phyloP scores from a whole-genome alignment of 2,797 vertebrate genomes.

The Manis crassicaudata region DNA sequence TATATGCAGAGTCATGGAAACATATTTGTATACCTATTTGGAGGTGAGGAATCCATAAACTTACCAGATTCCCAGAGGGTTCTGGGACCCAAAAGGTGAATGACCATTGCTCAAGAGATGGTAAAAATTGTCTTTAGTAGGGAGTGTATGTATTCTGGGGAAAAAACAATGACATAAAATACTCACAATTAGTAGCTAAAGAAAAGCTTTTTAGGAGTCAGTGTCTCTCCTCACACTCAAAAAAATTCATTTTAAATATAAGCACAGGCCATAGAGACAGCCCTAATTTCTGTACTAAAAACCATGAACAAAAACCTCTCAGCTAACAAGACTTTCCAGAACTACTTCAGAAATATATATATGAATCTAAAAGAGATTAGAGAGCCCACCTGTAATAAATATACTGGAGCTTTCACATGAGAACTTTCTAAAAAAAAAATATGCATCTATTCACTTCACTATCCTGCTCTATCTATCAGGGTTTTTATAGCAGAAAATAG shows the following conservation, averaged over 20 bases:
- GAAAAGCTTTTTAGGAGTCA: neutral
- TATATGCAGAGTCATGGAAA: neutral
- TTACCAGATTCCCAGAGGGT: neutral
- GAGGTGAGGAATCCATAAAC: neutral
- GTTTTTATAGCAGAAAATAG: constrained; percentile 33
- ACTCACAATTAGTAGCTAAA: neutral
- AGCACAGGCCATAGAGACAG: neutral
- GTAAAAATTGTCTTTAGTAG: neutral
- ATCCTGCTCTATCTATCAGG: neutral
- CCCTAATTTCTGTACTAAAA: constrained; percentile 1
- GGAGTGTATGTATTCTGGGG: neutral
- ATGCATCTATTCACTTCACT: neutral
- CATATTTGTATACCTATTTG: neutral
- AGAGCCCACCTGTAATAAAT: neutral
- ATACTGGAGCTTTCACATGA: neutral
- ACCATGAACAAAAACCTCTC: neutral
- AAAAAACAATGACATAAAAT: constrained; percentile 17
- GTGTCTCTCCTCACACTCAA: neutral
- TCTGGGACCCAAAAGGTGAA: neutral
- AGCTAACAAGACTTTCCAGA: neutral
- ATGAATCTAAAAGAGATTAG: neutral
- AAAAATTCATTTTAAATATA: neutral
- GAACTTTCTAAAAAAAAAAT: neutral
- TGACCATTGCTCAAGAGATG: neutral
- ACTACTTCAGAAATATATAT: neutral